Conservation (phyloP, 2,888 invertebrate genomes). For the Cosmia trapezina region DNA sequence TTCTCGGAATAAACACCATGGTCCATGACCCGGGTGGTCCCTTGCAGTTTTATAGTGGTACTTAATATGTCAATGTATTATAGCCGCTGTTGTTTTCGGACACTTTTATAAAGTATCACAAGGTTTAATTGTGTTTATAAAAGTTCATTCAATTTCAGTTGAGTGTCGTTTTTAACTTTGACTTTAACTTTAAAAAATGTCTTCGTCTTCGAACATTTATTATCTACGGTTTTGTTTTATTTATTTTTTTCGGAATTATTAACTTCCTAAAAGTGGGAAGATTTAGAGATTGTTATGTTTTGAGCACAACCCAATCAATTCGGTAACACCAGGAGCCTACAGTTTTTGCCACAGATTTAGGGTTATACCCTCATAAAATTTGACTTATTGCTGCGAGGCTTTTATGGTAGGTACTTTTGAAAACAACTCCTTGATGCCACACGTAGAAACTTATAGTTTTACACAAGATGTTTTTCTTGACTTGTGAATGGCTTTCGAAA, state of each 20-base stretch:
- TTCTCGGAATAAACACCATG: constrained; percentile 73
- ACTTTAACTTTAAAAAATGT: constrained; percentile 38
- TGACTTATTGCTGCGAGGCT: constrained; percentile 14
- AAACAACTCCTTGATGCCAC: constrained; percentile 10
- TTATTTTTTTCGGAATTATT: constrained; percentile 3
- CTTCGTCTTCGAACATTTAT: constrained; percentile 32
- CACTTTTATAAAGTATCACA: constrained; percentile 71
- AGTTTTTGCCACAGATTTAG: constrained; percentile 24
- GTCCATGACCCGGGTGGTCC: constrained; percentile 74
- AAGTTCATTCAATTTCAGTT: constrained; percentile 58
- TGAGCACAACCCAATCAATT: constrained; percentile 14
- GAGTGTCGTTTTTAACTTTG: constrained; percentile 40
- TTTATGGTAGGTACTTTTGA: constrained; percentile 20
- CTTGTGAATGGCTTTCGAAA: neutral
- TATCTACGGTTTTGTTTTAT: constrained; percentile 17
- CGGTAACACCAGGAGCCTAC: constrained; percentile 24
- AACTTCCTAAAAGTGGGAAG: neutral
- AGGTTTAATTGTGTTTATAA: constrained; percentile 66
- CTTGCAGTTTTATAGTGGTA: constrained; percentile 75
- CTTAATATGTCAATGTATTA: constrained; percentile 78
- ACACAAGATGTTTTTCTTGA: neutral
- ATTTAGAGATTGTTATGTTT: constrained; percentile 13
- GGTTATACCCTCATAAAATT: constrained; percentile 30
- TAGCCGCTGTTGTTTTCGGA: constrained; percentile 72
- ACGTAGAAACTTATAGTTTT: neutral